Evolutionary conservation across 2,797 vertebrate genomes (phyloP).

Genomic region (Glyptemys insculpta): DNA sequence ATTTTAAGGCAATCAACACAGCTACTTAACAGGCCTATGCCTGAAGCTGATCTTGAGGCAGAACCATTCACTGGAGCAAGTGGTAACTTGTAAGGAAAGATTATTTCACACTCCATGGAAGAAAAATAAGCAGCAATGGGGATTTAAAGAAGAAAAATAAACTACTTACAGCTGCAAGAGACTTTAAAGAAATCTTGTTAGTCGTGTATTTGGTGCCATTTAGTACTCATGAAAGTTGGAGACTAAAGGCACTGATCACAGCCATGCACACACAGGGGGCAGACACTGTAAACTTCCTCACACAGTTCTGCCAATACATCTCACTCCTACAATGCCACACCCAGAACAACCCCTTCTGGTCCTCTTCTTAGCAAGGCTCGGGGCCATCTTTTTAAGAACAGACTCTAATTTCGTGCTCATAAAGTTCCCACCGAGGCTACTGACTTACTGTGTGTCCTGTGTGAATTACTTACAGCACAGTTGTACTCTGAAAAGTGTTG

Average conservation of each 20-base stretch:
- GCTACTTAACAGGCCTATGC: neutral
- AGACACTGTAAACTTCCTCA: neutral
- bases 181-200: neutral
- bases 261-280: neutral
- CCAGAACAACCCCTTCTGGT: neutral
- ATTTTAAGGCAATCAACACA: neutral
- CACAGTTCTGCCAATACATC: neutral
- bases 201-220: neutral
- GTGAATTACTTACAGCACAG: neutral
- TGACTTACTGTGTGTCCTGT: rapidly evolving
- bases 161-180: neutral
- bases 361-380: neutral
- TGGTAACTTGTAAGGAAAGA: neutral
- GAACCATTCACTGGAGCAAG: neutral
- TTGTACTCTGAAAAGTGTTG: neutral
- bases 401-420: neutral
- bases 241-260: neutral
- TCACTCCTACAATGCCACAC: neutral
- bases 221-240: neutral
- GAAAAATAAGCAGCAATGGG: neutral
- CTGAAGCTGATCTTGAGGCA: neutral
- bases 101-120: neutral
- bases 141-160: neutral
- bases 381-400: neutral
- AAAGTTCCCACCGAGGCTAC: neutral